Evolutionary conservation across 1,140 invertebrate species (phyloP), one percentile per base, ranked within the genome.

Genomic region (Trichomalopsis sarcophagae): DNA sequence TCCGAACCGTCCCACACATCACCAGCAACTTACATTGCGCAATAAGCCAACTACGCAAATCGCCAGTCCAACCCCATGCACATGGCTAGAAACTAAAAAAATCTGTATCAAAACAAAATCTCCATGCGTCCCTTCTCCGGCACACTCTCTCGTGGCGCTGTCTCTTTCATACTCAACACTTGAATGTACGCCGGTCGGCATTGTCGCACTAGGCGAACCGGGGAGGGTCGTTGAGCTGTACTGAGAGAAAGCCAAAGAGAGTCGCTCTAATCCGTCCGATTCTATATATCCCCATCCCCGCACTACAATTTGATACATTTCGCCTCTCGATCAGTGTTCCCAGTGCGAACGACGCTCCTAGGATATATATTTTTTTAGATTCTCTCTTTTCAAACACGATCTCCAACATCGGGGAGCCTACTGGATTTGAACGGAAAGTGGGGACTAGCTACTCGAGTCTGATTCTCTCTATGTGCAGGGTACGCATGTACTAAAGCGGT

Each of bases 281-380:
- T 69, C 84, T 88, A 82, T 87, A 36, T 6, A 36, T 10, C 82
- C 76, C 82, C 10, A 44, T 36, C 75, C 55, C 66, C 68, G 82
- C 71, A 82, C 44, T 82, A 84, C 87, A 88, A 88, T 89, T 88
- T 86, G 83, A 88, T 88, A 87, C 87, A 86, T 89, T 88, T 87
- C 78, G 62, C 47, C 80, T 80, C 79, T 87, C 62, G 71, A 44
- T 86, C 62, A 21, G 23, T 79, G 23, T 84, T 55, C 71, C 27
- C 47, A 5, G 23, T 30, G 55, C 55, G 50, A 62, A 3, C 17
- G 55, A 36, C 33, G 33, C 33, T 17, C 14, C 10, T 23, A 30
- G 68, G 69, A 71, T 30, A 33, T 30, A 30, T 78, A 62, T 78
- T 82, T 81, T 40, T 82, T 75, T 82, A 50, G 30, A 78, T 66